A percentile compares a stretch with the other conserved stretches of the same genome.
These are phyloP conservation scores for Chloropsis hardwickii DNA, from an alignment of 2,113 vertebrate species.

Conservation along the genomic window DNA sequence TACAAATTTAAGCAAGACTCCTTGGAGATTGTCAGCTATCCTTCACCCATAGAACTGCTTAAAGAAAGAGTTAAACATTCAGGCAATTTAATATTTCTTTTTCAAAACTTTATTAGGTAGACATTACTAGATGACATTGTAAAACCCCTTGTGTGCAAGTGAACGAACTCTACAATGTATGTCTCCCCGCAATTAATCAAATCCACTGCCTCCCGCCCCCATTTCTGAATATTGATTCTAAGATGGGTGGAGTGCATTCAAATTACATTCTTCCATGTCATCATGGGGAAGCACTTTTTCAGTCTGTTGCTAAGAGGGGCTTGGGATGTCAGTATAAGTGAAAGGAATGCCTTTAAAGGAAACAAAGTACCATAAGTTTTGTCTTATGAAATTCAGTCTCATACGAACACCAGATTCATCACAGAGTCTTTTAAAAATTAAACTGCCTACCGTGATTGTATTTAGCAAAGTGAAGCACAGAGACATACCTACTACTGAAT, in stretches of 20 bases:
- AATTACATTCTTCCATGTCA: not conserved
- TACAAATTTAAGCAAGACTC: not conserved
- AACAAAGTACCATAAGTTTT: not conserved
- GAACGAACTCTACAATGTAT: slow-evolving; percentile 24
- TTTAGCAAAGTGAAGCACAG: slow-evolving; percentile 55
- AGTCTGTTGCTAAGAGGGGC: not conserved
- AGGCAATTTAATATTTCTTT: slow-evolving; percentile 41
- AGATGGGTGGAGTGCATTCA: not conserved
- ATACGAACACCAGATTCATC: not conserved
- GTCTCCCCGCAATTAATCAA: not conserved
- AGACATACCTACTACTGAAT: slow-evolving; percentile 40
- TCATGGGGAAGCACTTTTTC: slow-evolving; percentile 16
- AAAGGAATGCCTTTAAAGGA: slow-evolving; percentile 37
- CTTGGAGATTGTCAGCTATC: not conserved
- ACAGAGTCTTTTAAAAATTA: slow-evolving; percentile 32
- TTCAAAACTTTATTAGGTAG: slow-evolving; percentile 72
- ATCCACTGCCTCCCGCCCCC: not conserved
- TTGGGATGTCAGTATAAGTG: not conserved
- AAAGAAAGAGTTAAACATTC: slow-evolving; percentile 12
- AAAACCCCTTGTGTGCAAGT: slow-evolving; percentile 30
- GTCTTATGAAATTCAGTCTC: slow-evolving; percentile 28
- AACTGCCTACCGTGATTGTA: slow-evolving; percentile 39
- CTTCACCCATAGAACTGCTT: not conserved
- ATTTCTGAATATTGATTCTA: not conserved
- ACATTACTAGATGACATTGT: slow-evolving; percentile 40